These are phyloP conservation scores for Paramisgurnus dabryanus DNA, from an alignment of 2,113 vertebrate species.

Conservation along the genomic window DNA sequence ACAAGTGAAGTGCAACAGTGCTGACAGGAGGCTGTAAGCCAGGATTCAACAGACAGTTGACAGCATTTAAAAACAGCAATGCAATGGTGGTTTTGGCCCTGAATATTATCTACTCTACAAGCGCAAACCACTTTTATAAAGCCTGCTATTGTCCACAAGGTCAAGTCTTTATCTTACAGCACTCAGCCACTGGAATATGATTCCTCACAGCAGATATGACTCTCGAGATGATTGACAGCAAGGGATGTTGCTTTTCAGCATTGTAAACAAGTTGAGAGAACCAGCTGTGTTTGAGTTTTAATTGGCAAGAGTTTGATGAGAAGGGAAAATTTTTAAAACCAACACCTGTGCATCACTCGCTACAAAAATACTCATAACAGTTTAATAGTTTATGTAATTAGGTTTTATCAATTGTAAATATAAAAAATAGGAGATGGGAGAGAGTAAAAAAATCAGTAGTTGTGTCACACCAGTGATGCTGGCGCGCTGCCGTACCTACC, in stretches of 20 bases:
- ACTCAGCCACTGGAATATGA: neutral
- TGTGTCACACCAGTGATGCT: no score
- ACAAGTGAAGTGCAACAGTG: constrained; percentile 22
- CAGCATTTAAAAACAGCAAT: constrained; percentile 30
- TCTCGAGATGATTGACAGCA: constrained; percentile 26
- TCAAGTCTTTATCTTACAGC: constrained; percentile 13
- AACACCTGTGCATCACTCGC: constrained; percentile 11
- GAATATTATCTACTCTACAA: constrained; percentile 37
- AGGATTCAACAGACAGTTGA: constrained; percentile 47
- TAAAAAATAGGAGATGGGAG: constrained; percentile 31
- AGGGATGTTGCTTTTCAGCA: constrained; percentile 24
- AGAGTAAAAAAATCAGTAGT: neutral
- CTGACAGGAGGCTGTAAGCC: constrained; percentile 19
- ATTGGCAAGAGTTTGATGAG: constrained; percentile 32
- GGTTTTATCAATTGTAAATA: neutral
- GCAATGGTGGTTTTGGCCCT: constrained; percentile 23
- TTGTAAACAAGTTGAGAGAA: constrained; percentile 27
- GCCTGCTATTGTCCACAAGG: constrained; percentile 33
- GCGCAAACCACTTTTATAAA: constrained; percentile 12
- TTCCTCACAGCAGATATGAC: constrained; percentile 6
- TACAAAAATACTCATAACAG: constrained; percentile 6
- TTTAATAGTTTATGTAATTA: neutral
- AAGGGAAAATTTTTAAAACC: constrained; percentile 1
- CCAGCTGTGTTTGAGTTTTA: constrained; percentile 17
- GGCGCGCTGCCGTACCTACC: no score